Percentiles rank a stretch among this genome's conserved stretches.
Conservation (phyloP, 2,797 vertebrate genomes). For the Microctenopoma stevenorrisi region DNA sequence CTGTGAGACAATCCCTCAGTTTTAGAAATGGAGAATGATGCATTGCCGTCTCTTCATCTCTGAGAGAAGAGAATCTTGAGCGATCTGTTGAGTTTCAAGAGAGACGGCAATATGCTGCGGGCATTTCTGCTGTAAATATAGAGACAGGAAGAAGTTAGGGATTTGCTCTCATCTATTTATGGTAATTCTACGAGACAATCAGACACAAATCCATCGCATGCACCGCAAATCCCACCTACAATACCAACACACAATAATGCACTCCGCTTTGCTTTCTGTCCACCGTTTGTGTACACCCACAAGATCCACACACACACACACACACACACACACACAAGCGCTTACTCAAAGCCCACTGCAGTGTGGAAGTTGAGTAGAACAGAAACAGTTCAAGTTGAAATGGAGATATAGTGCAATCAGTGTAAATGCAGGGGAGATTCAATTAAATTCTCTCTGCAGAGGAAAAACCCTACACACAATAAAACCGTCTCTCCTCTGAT, state of each 20-base stretch:
- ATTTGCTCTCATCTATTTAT: constrained; percentile 67
- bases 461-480: constrained; percentile 69
- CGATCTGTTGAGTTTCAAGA: constrained; percentile 29
- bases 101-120: constrained; percentile 36
- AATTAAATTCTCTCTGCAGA: constrained; percentile 75
- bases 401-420: constrained; percentile 72
- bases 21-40: constrained; percentile 40
- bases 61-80: constrained; percentile 33
- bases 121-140: constrained; percentile 53
- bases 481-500: constrained; percentile 63
- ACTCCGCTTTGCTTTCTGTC: constrained; percentile 34
- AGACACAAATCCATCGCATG: constrained; percentile 67
- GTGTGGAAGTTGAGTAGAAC: constrained; percentile 51
- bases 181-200: constrained; percentile 69
- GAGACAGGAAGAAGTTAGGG: constrained; percentile 70
- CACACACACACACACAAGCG: constrained; percentile 11
- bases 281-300: constrained; percentile 47
- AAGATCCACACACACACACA: constrained; percentile 34
- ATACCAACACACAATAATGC: constrained; percentile 33
- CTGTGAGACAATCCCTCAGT: constrained; percentile 41
- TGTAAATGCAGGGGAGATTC: constrained; percentile 68
- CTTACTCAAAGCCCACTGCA: constrained; percentile 19
- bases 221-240: constrained; percentile 55
- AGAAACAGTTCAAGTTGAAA: constrained; percentile 71
- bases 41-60: constrained; percentile 30